Percentiles rank a stretch among this genome's conserved stretches.
phyloP scores from a whole-genome alignment of 2,113 vertebrate species.

The Hemicordylus capensis region DNA sequence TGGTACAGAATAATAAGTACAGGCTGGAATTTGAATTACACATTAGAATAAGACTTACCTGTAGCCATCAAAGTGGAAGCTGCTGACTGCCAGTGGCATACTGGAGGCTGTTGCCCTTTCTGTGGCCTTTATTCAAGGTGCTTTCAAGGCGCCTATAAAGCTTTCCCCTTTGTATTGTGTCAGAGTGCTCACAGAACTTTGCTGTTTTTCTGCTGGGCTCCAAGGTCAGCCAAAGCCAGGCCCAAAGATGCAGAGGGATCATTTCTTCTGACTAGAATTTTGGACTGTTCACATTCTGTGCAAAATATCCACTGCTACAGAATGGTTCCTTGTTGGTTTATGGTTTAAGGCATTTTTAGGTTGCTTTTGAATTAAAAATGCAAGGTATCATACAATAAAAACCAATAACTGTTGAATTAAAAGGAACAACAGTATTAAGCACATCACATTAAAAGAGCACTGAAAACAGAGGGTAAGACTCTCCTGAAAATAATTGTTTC shows the following conservation, averaged over 20 bases:
- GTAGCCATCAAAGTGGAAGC: neutral
- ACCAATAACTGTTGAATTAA: too few relatives aligned
- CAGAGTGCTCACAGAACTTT: neutral
- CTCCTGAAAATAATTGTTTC: too few relatives aligned
- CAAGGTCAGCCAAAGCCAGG: neutral
- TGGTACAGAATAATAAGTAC: neutral
- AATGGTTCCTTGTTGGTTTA: neutral
- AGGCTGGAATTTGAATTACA: neutral
- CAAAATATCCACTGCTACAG: neutral
- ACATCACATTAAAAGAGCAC: too few relatives aligned
- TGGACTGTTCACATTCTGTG: neutral
- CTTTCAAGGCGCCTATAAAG: neutral
- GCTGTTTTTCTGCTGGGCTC: neutral
- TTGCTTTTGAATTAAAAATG: too few relatives aligned
- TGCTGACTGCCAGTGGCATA: neutral
- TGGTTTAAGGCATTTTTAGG: too few relatives aligned
- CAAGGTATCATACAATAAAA: too few relatives aligned
- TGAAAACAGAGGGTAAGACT: too few relatives aligned
- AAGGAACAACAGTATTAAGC: too few relatives aligned
- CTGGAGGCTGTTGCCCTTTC: neutral
- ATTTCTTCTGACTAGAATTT: neutral
- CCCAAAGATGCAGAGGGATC: fast-evolving
- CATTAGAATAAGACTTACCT: neutral
- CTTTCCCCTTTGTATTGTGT: neutral
- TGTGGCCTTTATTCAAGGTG: neutral